Base-by-base conservation (phyloP, 2,888 invertebrate species). In the Leptopilina myrica region DNA sequence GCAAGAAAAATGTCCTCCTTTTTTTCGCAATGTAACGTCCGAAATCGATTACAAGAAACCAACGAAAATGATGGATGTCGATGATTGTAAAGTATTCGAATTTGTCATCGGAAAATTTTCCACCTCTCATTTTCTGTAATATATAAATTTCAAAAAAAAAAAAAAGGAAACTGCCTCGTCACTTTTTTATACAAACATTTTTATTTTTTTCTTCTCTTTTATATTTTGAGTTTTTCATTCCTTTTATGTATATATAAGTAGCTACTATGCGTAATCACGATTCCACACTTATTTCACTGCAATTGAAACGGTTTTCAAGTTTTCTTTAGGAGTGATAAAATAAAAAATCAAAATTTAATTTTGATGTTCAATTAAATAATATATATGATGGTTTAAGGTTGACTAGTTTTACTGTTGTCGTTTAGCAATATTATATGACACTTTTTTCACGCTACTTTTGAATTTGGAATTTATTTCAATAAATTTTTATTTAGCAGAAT, bases 1-100 rank as follows among this genome's bases (percentile, higher is more conserved):
- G 33, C 11, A 49, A 49, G 12, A 49, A 12, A 84, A 82, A 80
- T 14, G 49, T 49, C 49, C 49, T 73, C 33, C 43, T 56, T 33
- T 33, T 73, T 73, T 85, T 80, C 81, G 87, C 89, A 76, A 15
- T 46, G 87, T 89, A 89, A 89, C 86, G 85, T 90, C 87, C 86
- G 86, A 83, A 87, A 87, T 87, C 88, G 86, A 88, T 88, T 88
- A 85, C 80, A 79, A 49, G 12, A 49, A 11, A 9, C 49, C 49
- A 65, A 67, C 78, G 14, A 73, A 43, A 8, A 43, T 33, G 82
- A 80, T 79, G 79, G 80, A 81, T 80, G 77, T 14, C 53, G 75
- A 56, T 76, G 67, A 79, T 77, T 67, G 79, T 66, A 65, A 69
- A 56, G 14, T 14, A 53, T 75, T 77, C 80, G 78, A 86, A 88